A percentile compares a stretch with the other conserved stretches of the same genome.
These are phyloP conservation scores for Dermatemys mawii DNA, from an alignment of 2,113 vertebrate species.

Conservation along the genomic window DNA sequence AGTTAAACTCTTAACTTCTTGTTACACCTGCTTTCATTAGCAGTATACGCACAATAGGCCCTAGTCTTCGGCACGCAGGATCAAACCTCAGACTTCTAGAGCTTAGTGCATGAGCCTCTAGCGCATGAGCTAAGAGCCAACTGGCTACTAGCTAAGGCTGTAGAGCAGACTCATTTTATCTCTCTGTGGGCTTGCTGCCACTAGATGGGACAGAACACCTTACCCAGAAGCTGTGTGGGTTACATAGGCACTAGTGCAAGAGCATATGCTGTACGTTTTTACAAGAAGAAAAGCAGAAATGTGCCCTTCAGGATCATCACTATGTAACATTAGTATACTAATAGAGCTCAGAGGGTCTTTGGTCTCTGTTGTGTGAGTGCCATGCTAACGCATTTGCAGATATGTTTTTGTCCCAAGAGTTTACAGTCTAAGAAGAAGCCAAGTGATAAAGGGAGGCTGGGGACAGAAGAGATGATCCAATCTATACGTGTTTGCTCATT, in stretches of 20 bases:
- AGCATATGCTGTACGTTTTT: not conserved
- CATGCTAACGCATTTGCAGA: not conserved
- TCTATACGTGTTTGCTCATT: not conserved
- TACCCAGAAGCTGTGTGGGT: too few species aligned
- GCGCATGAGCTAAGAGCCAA: too few species aligned
- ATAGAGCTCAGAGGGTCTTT: not conserved
- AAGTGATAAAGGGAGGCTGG: not conserved
- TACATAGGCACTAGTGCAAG: not conserved
- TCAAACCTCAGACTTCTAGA: too few species aligned
- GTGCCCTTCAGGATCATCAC: not conserved
- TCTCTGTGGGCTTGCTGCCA: too few species aligned
- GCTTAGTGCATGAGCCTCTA: too few species aligned
- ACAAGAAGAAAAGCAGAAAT: not conserved
- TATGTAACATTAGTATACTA: not conserved
- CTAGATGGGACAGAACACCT: too few species aligned
- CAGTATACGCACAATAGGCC: too few species aligned
- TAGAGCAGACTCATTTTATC: too few species aligned
- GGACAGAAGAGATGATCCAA: not conserved
- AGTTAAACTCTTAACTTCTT: not conserved
- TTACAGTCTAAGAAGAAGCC: not conserved
- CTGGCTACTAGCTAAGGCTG: too few species aligned
- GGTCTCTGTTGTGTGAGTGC: not conserved
- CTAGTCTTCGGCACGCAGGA: accelerated
- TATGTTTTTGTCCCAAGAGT: not conserved
- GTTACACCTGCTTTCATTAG: too few species aligned